Conservation (phyloP, 2,888 invertebrate genomes). For the Bedellia somnulentella region DNA sequence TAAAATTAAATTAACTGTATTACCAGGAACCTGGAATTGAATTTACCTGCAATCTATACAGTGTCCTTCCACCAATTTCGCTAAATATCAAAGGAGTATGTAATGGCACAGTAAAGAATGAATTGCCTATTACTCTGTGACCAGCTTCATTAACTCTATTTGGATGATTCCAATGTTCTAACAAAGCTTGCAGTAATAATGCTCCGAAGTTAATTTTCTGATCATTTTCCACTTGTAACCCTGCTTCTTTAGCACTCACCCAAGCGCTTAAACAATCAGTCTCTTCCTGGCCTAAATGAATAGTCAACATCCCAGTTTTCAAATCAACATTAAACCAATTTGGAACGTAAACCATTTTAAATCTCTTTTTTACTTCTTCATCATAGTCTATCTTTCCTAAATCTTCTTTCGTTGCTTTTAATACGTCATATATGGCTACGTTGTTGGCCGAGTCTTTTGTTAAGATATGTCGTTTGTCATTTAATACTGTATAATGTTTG, state of each 20-base stretch:
- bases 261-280: slow-evolving; percentile 97
- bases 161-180: slow-evolving; percentile 91
- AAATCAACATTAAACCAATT: slow-evolving; percentile 99
- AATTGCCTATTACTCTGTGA: slow-evolving; percentile 72
- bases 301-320: slow-evolving; percentile 97
- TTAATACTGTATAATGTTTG: slow-evolving; percentile 87
- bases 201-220: slow-evolving; percentile 96
- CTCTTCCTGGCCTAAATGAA: slow-evolving; percentile 96
- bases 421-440: slow-evolving; percentile 89
- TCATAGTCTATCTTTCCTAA: slow-evolving; percentile 91
- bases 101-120: slow-evolving; percentile 87
- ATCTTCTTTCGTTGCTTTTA: slow-evolving; percentile 88
- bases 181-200: slow-evolving; percentile 86
- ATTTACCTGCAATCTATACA: slow-evolving; percentile 72
- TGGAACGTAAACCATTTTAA: slow-evolving; percentile 93
- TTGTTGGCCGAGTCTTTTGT: slow-evolving; percentile 88
- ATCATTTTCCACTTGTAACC: slow-evolving; percentile 77
- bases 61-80: slow-evolving; percentile 92
- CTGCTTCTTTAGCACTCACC: slow-evolving; percentile 96
- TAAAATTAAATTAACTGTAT: no score
- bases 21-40: no score
- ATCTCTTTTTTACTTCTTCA: slow-evolving; percentile 87
- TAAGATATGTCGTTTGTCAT: slow-evolving; percentile 93
- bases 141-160: slow-evolving; percentile 67
- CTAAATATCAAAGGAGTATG: slow-evolving; percentile 98